Conservation (phyloP, 1,140 invertebrate species). For the Paramacrobiotus metropolitanus region DNA sequence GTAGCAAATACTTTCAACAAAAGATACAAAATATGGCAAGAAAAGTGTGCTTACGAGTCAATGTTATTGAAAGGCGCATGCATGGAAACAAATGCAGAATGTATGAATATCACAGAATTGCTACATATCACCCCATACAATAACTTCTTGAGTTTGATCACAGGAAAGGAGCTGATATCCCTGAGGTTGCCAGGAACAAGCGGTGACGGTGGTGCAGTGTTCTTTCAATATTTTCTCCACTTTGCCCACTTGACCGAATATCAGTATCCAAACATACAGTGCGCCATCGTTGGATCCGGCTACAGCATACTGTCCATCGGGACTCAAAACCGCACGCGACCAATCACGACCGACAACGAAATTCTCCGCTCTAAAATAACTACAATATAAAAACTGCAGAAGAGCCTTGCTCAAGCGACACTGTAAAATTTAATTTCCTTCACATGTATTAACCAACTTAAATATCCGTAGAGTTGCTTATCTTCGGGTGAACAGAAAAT, state of each 20-base stretch:
- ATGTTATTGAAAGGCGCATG: no score
- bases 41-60: no score
- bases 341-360: constrained; percentile 89
- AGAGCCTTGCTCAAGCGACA: constrained; percentile 55
- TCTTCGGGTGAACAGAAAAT: no score
- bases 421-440: constrained; percentile 14
- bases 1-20: no score
- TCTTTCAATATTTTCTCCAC: constrained; percentile 64
- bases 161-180: constrained; percentile 56
- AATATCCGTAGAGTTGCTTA: no score
- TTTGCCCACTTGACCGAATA: constrained; percentile 30
- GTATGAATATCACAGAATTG: no score
- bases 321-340: constrained; percentile 69
- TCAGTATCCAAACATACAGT: constrained; percentile 73
- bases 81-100: no score
- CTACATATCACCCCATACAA: constrained; percentile 44
- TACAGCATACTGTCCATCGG: constrained; percentile 58
- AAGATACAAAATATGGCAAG: no score
- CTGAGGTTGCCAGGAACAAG: constrained; percentile 71
- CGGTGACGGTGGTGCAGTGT: constrained; percentile 59
- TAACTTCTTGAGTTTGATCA: constrained; percentile 54
- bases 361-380: constrained; percentile 49
- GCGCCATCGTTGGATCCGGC: constrained; percentile 70
- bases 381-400: no score
- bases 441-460: no score